A percentile compares a stretch with the other conserved stretches of the same genome.
These are phyloP conservation scores for Dreissena rostriformis DNA, from an alignment of 1,140 invertebrate species.

Conservation along the genomic window DNA sequence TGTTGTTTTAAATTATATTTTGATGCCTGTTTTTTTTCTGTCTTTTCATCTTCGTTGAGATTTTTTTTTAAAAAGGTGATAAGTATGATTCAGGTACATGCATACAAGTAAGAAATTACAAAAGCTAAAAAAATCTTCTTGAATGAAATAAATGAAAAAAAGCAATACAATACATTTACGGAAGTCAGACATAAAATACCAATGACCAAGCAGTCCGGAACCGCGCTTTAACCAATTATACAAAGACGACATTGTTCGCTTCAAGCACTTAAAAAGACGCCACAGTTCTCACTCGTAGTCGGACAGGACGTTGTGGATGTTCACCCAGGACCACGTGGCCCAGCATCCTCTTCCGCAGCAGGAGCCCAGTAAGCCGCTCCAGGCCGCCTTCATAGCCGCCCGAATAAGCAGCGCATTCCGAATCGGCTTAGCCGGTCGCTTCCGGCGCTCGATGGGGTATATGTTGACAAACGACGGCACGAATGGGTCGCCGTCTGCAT, in stretches of 20 bases:
- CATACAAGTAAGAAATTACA: background rate
- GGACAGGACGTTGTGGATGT: slow-evolving; percentile 24
- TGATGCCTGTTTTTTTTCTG: no score
- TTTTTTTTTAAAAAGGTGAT: background rate
- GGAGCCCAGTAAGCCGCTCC: slow-evolving; percentile 38
- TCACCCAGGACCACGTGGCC: slow-evolving; percentile 50
- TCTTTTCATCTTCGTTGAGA: no score
- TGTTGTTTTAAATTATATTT: no score
- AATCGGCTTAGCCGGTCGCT: slow-evolving; percentile 44
- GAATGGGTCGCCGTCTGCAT: background rate
- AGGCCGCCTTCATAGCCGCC: slow-evolving; percentile 37
- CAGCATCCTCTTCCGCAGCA: slow-evolving; percentile 50
- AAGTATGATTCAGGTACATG: background rate
- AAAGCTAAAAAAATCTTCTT: background rate
- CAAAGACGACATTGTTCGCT: background rate
- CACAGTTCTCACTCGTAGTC: slow-evolving; percentile 40
- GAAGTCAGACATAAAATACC: background rate
- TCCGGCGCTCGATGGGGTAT: slow-evolving; percentile 36
- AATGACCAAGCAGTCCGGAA: background rate
- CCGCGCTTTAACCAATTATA: background rate
- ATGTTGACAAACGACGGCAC: slow-evolving; percentile 7
- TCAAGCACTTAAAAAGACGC: background rate
- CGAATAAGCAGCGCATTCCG: slow-evolving; percentile 38
- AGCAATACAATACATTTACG: background rate
- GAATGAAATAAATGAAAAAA: background rate